Base-by-base conservation (phyloP, 2,888 invertebrate species). In the Microctonus brassicae region DNA sequence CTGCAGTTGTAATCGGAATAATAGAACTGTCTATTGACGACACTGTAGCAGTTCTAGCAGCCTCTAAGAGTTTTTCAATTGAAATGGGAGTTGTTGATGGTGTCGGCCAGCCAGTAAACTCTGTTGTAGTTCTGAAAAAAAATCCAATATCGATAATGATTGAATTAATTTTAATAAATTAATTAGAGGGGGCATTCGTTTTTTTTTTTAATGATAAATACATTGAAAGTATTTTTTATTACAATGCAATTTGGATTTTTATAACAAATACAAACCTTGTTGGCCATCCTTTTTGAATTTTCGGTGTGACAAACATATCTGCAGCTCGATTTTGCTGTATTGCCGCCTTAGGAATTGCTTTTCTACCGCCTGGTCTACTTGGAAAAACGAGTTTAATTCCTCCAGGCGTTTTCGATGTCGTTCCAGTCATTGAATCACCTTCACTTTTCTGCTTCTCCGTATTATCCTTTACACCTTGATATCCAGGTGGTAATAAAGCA, bases 31-130 rank as follows among this genome's bases (percentile, higher is more conserved):
- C 91, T 34, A 88, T 84, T 0, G 90, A 88, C 0, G 91, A 90
- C 10, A 90, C 89, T 2, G 92, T 91, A 0, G 92, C 92, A 34
- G 92, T 91, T 69, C 92, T 89, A 1, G 90, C 90, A 11, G 90
- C 90, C 86, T 94, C 94, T 62, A 95, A 84, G 7, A 94, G 89
- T 84, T 94, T 94, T 83, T 95, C 95, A 70, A 95, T 94, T 0
- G 95, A 95, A 78, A 95, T 92, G 0, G 95, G 95, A 0, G 95
- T 95, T 0, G 96, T 95, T 0, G 96, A 94, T 6, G 95, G 93
- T 0, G 95, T 94, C 11, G 96, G 95, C 96, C 96, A 96, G 17
- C 96, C 96, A 13, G 95, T 96, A 81, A 96, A 96, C 86, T 95
- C 95, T 20, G 96, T 96, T 9, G 95, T 94, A 24, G 93, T 94